These are phyloP conservation scores for Chrysemys picta DNA, from an alignment of 2,113 vertebrate genomes.

Conservation along the genomic window DNA sequence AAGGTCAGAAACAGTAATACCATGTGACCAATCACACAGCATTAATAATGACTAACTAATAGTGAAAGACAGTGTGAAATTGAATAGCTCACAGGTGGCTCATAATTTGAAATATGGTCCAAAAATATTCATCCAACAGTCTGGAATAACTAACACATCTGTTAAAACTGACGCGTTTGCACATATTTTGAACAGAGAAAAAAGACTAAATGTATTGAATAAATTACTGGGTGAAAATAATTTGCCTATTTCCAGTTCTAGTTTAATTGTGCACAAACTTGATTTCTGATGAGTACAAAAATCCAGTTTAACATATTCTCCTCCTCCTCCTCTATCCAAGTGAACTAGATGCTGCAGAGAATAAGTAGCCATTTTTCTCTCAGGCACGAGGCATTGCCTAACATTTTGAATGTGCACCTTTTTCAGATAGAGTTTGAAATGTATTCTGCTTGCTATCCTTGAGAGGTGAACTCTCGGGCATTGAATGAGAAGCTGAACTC, in stretches of 20 bases:
- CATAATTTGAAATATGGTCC: fast-evolving
- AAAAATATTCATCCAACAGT: background rate
- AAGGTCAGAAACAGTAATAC: background rate
- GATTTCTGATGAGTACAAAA: background rate
- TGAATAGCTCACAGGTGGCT: fast-evolving
- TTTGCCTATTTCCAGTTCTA: background rate
- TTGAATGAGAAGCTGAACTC: background rate
- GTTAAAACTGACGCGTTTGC: background rate
- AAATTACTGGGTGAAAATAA: background rate
- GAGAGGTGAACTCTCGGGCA: fast-evolving
- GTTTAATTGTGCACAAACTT: background rate
- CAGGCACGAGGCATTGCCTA: fast-evolving
- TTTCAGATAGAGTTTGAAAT: background rate
- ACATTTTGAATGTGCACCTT: background rate
- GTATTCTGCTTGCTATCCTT: background rate
- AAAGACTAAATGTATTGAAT: background rate
- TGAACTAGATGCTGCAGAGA: background rate
- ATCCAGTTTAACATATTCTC: background rate
- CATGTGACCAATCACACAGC: fast-evolving
- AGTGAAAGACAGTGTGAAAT: background rate
- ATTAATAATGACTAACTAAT: background rate
- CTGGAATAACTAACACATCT: background rate
- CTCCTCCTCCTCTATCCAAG: background rate
- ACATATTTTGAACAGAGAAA: background rate
- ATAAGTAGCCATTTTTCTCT: background rate